Evolutionary conservation across 2,888 invertebrate genomes (phyloP).

Genomic region (Litoditis marina): DNA sequence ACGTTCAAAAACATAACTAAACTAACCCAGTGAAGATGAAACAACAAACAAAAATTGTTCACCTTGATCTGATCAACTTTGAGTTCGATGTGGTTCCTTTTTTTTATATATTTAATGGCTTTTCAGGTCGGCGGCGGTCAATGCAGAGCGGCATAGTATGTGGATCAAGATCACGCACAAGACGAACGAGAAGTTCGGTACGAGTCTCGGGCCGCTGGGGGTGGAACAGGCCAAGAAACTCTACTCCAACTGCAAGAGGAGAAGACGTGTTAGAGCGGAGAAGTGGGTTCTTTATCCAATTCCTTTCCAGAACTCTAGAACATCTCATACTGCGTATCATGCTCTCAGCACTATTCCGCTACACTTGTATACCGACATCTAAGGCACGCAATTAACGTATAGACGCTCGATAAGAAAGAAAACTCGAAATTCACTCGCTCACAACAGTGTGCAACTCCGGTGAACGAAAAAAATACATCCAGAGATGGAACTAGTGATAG

Average conservation of each 20-base stretch:
- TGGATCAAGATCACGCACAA: conserved; percentile 24
- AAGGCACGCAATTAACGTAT: background rate
- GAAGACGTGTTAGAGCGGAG: conserved; percentile 18
- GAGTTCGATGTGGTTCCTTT: too few species aligned
- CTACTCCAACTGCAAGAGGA: conserved; percentile 31
- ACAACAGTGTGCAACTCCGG: too few species aligned
- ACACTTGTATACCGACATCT: too few species aligned
- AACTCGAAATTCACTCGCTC: background rate
- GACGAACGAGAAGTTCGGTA: conserved; percentile 20
- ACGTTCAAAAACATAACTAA: too few species aligned
- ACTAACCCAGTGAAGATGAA: too few species aligned
- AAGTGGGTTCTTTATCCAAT: background rate
- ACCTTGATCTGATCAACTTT: too few species aligned
- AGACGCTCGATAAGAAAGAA: background rate
- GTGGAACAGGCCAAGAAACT: conserved; percentile 33
- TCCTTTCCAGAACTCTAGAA: too few species aligned
- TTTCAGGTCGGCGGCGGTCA: conserved; percentile 21
- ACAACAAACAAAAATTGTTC: too few species aligned
- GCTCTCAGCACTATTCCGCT: too few species aligned
- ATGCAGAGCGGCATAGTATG: conserved; percentile 26
- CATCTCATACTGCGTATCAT: too few species aligned
- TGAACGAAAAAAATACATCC: too few species aligned
- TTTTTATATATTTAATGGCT: background rate
- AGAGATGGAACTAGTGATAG: too few species aligned
- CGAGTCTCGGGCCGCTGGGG: conserved; percentile 14